Conservation (phyloP, 2,888 invertebrate genomes). For the Melanophora roralis region DNA sequence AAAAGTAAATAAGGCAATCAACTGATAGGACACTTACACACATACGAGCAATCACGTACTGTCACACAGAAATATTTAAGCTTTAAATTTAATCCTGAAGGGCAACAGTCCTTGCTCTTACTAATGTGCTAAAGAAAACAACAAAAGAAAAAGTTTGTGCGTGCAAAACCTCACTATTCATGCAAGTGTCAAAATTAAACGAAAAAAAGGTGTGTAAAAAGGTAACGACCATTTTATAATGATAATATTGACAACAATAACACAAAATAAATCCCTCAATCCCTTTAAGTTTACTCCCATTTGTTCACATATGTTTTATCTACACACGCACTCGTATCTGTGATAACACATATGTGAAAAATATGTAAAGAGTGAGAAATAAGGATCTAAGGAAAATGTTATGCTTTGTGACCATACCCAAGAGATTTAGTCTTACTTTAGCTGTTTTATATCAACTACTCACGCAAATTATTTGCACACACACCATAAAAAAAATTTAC, state of each 20-base stretch:
- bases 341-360: background rate
- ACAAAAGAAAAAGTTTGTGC: background rate
- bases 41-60: too few species aligned
- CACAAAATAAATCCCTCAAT: background rate
- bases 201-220: background rate
- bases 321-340: background rate
- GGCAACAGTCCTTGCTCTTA: too few species aligned
- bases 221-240: conserved; percentile 2
- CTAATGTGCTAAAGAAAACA: too few species aligned
- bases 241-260: conserved; percentile 20
- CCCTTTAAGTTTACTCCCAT: background rate
- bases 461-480: conserved; percentile 33
- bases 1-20: too few species aligned
- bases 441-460: background rate
- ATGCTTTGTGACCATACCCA: conserved; percentile 5
- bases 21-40: too few species aligned
- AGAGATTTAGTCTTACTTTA: conserved; percentile 29
- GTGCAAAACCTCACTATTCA: background rate
- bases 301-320: background rate
- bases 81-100: too few species aligned
- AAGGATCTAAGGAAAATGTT: background rate
- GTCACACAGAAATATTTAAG: too few species aligned
- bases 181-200: conserved; percentile 4
- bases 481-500: conserved; percentile 3
- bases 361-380: too few species aligned